Evolutionary conservation across 2,888 invertebrate genomes (phyloP), one percentile per base, ranked within the genome.

Genomic region (Tetropium fuscum): DNA sequence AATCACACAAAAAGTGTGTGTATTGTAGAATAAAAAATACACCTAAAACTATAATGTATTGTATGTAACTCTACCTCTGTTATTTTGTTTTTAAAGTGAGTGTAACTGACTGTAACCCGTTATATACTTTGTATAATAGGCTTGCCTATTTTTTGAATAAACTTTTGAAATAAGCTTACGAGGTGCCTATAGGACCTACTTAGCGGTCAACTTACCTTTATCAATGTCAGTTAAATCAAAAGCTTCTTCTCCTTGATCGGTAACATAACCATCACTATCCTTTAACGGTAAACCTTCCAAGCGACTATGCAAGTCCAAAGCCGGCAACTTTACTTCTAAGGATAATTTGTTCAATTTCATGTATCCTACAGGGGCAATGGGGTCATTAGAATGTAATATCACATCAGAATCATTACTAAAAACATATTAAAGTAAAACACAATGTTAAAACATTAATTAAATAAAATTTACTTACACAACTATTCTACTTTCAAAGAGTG

Each of bases 321-420:
- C 77, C 47, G 83, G 83, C 13, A 86, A 83, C 81, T 90, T 90
- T 49, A 85, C 79, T 82, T 92, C 91, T 73, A 97, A 84, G 74
- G 90, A 91, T 63, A 97, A 82, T 82, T 92, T 91, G 69, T 87
- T 90, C 70, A 98, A 88, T 81, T 93, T 95, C 57, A 98, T 85
- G 81, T 96, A 98, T 22, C 95, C 97, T 51, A 98, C 98, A 4
- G 97, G 94, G 19, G 97, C 96, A 76, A 98, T 90, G 1, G 93
- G 90, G 85, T 98, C 96, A 74, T 94, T 90, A 15, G 97, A 91
- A 80, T 96, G 95, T 68, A 94, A 88, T 58, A 98, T 88, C 73
- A 91, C 87, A 84, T 97, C 94, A 72, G 88, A 90, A 74, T 93
- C 91, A 81, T 94, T 93, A 78, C 94, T 94, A 83, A 66, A 83